These are phyloP conservation scores for Agriopis marginaria DNA, from an alignment of 2,888 invertebrate species.

Conservation along the genomic window DNA sequence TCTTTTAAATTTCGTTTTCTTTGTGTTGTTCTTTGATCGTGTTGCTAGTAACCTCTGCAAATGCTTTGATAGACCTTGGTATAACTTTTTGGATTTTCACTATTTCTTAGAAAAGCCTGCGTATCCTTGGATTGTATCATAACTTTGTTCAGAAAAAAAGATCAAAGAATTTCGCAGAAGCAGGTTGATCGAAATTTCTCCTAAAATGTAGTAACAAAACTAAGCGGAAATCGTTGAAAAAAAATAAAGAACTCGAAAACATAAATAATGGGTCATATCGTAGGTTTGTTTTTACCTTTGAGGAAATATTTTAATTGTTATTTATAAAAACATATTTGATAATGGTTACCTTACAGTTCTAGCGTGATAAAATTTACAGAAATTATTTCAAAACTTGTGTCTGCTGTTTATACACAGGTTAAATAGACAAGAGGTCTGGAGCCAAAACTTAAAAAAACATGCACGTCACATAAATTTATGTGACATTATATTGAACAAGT, in stretches of 20 bases:
- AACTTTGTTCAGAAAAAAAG: not conserved
- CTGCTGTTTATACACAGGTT: too few relatives aligned
- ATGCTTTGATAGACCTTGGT: not conserved
- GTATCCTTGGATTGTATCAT: not conserved
- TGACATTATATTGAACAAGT: too few relatives aligned
- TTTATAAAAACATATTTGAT: too few relatives aligned
- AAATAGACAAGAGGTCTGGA: too few relatives aligned
- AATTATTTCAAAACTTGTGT: too few relatives aligned
- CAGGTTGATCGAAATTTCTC: not conserved
- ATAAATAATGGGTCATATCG: too few relatives aligned
- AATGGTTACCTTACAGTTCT: too few relatives aligned
- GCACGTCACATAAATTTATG: too few relatives aligned
- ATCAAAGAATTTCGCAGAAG: not conserved
- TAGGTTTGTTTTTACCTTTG: too few relatives aligned
- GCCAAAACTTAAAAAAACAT: too few relatives aligned
- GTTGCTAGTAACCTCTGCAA: not conserved
- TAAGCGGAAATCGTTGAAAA: not conserved
- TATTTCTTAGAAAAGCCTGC: not conserved
- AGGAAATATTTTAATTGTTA: too few relatives aligned
- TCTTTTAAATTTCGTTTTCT: not conserved
- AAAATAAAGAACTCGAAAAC: not conserved
- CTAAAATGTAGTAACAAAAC: not conserved
- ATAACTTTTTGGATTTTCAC: constrained; percentile 6
- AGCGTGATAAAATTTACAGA: too few relatives aligned
- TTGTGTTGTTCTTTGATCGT: not conserved